Conservation (phyloP, 2,888 invertebrate genomes). For the Griposia aprilina region DNA sequence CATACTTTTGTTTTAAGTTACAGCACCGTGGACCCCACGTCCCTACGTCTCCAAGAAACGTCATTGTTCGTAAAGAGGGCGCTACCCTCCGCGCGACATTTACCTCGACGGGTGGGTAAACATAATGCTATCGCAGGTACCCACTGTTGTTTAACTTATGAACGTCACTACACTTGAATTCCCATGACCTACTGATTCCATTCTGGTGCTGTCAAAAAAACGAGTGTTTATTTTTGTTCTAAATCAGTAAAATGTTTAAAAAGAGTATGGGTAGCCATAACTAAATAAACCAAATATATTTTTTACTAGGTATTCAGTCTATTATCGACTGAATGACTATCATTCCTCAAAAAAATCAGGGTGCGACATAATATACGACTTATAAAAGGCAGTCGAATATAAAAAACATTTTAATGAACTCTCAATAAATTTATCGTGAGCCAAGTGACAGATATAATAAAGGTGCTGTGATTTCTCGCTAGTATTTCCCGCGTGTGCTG, state of each 20-base stretch:
- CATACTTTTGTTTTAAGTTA: too few species aligned
- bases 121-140: not conserved
- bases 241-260: too few species aligned
- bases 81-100: constrained; percentile 6
- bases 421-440: not conserved
- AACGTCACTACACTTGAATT: not conserved
- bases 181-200: not conserved
- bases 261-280: not conserved
- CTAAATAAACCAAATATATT: not conserved
- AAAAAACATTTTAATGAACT: not conserved
- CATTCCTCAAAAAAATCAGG: not conserved
- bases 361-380: not conserved
- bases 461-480: not conserved
- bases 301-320: not conserved
- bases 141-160: constrained; percentile 5
- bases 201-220: not conserved
- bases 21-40: too few species aligned
- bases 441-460: not conserved
- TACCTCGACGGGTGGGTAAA: constrained; percentile 4
- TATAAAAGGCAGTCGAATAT: not conserved
- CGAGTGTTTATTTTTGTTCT: not conserved
- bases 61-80: constrained; percentile 35
- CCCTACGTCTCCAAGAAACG: not conserved
- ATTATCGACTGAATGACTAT: not conserved
- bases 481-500: not conserved